phyloP scores from a whole-genome alignment of 2,888 invertebrate genomes.

The Ennomos erosarius region DNA sequence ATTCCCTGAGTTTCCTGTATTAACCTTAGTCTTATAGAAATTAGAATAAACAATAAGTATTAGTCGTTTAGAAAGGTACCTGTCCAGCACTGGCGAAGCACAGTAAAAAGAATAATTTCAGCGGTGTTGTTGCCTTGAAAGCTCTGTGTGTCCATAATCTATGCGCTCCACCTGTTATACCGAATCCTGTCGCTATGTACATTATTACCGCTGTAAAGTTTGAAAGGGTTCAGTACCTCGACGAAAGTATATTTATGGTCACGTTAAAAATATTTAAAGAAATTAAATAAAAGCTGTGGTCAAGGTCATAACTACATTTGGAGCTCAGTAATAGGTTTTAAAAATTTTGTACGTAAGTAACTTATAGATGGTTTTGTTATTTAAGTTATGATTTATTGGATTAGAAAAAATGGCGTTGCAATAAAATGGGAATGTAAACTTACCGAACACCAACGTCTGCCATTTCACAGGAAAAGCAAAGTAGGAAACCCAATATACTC shows the following conservation, averaged over 20 bases:
- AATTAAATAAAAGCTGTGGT: conserved; percentile 6
- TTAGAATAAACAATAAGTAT: too few species aligned
- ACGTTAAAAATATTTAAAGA: background rate
- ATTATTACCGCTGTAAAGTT: conserved; percentile 79
- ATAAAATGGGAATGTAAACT: conserved; percentile 38
- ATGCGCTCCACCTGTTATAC: conserved; percentile 90
- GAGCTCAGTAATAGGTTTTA: too few species aligned
- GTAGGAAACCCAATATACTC: conserved; percentile 72
- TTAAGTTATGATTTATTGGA: too few species aligned
- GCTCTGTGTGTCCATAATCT: conserved; percentile 88
- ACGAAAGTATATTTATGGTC: too few species aligned
- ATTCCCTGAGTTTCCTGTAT: too few species aligned
- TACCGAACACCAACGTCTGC: conserved; percentile 74
- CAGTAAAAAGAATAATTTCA: conserved; percentile 85
- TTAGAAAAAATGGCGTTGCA: too few species aligned
- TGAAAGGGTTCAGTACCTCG: too few species aligned
- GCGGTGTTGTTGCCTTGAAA: conserved; percentile 87
- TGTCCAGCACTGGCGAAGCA: conserved; percentile 88
- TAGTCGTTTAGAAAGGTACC: conserved; percentile 68
- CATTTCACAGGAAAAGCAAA: conserved; percentile 74
- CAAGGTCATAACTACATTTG: too few species aligned
- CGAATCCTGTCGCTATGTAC: conserved; percentile 87
- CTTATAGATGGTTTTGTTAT: too few species aligned
- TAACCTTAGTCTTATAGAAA: too few species aligned
- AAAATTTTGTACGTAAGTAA: too few species aligned